Percentiles rank a stretch among this genome's conserved stretches.
phyloP scores from a whole-genome alignment of 2,113 vertebrate genomes.

The Prionailurus viverrinus region DNA sequence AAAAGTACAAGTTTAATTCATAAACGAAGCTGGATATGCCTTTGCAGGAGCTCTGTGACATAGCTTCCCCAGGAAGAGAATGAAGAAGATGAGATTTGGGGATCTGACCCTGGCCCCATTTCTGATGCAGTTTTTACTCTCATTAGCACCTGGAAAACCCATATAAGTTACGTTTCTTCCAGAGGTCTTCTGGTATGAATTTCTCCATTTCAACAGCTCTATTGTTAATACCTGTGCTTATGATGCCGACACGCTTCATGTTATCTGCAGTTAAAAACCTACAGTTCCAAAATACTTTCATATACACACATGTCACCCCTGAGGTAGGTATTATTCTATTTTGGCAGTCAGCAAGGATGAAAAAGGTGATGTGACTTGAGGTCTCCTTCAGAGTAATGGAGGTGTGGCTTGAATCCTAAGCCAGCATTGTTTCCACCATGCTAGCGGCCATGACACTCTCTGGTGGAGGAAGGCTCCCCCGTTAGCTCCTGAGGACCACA shows the following conservation, averaged over 20 bases:
- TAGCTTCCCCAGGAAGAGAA: slow-evolving; percentile 46
- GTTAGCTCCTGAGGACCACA: neutral
- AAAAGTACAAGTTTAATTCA: slow-evolving; percentile 41
- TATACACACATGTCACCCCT: neutral
- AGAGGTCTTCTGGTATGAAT: neutral
- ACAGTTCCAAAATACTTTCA: neutral
- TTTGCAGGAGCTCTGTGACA: neutral
- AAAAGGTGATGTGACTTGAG: neutral
- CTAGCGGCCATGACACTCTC: neutral
- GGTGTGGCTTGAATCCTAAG: neutral
- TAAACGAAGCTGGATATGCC: neutral
- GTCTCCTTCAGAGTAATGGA: neutral
- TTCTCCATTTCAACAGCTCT: slow-evolving; percentile 30
- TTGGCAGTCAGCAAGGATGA: neutral
- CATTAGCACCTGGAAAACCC: neutral
- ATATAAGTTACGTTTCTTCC: neutral
- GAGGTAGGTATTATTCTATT: neutral
- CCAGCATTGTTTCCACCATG: neutral
- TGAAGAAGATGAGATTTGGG: neutral
- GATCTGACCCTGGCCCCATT: neutral
- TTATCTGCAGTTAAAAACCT: neutral
- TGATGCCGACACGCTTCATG: neutral
- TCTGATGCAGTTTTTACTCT: neutral
- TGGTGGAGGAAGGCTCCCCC: neutral
- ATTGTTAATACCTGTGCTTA: neutral